Evolutionary conservation across 2,888 invertebrate genomes (phyloP).

Genomic region (Chrysomela aeneicollis): DNA sequence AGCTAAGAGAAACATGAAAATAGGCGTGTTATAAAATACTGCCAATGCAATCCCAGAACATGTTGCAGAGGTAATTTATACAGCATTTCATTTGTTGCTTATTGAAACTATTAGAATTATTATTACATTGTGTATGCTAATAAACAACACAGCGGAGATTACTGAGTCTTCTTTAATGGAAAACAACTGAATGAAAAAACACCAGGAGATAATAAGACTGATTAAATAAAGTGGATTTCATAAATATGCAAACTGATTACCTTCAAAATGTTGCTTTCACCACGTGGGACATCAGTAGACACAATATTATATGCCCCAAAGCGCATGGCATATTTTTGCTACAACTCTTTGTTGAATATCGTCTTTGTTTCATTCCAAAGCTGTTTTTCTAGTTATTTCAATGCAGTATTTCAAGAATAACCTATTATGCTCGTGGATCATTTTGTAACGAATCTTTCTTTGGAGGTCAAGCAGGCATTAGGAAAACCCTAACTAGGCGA

Average conservation of each 20-base stretch:
- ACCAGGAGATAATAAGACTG: neutral
- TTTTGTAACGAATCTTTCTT: no score
- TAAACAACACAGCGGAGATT: neutral
- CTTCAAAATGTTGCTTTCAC: neutral
- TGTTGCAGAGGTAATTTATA: constrained; percentile 27
- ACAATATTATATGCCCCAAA: no score
- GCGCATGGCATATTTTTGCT: no score
- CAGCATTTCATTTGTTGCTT: constrained; percentile 18
- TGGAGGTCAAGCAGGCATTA: no score
- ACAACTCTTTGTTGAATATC: no score
- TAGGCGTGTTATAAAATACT: constrained; percentile 45
- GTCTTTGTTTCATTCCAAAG: no score
- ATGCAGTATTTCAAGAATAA: no score
- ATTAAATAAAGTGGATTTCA: neutral
- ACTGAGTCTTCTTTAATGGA: neutral
- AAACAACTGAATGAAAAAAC: neutral
- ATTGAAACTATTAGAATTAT: constrained; percentile 28
- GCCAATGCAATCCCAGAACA: constrained; percentile 42
- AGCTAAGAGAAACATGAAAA: constrained; percentile 35
- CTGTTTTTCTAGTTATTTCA: no score
- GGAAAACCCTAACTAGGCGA: no score
- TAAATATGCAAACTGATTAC: neutral
- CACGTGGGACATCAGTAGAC: neutral
- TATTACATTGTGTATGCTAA: constrained; percentile 27
- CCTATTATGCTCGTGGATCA: no score